Base-by-base conservation (phyloP, 2,797 vertebrate genomes). In the Smutsia temminckii region DNA sequence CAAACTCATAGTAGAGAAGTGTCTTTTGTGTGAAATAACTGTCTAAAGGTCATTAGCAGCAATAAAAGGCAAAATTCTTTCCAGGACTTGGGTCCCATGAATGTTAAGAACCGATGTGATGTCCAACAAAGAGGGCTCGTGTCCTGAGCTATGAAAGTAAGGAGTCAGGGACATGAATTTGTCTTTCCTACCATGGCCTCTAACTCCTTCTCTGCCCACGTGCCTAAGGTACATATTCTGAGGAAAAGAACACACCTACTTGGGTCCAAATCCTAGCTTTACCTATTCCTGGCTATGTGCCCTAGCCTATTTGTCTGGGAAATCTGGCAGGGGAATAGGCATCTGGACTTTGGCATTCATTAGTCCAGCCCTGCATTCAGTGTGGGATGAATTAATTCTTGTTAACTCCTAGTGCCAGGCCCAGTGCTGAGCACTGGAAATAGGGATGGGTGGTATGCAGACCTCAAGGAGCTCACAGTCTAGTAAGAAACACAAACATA, bases 181-280 rank as follows among this genome's bases (percentile, higher is more conserved):
- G 17, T 51, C 29, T 87, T 86, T 79, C 55, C 49, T 51, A 42
- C 3, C 11, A 57, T 63, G n/a, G 61, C 66, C 37, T 83, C 63
- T 46, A 85, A 51, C 37, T 72, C 86, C 61, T 89, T 75, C 68
- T 40, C 68, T 86, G 75, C 16, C 49, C n/a, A 96, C 20, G 18
- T 68, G 64, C 18, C 64, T 61, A 71, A 93, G 46, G 92, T 0
- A 89, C 17, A 59, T 9, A 27, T 61, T 84, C 55, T 46, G 14
- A 63, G n/a, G n/a, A 34, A 92, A 79, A 93, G 51, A 95, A 53
- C 34, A 71, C 8, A 57, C 12, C n/a, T 64, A 78, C n/a, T 46
- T 74, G 53, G 20, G 17, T 74, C 78, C 72, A 90, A 95, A 94
- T 84, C 53, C 57, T 71, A 94, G 69, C 75, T 91, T 95, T n/a